Evolutionary conservation across 1,140 invertebrate species (phyloP), one percentile per base, ranked within the genome.

Genomic region (Hyles euphorbiae): DNA sequence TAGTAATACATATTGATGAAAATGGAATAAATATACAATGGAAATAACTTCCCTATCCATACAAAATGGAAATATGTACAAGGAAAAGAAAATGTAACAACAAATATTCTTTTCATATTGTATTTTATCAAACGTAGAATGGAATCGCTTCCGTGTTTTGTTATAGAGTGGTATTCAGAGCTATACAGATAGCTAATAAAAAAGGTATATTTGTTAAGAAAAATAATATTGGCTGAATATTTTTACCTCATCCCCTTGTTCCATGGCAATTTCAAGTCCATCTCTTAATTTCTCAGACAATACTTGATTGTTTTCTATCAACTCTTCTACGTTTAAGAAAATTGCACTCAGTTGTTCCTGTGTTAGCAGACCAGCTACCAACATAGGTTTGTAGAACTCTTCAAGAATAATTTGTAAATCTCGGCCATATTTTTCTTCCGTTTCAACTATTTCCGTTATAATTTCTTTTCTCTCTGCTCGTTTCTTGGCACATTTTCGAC

Each of bases 401-500:
- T 98, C 96, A 48, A 96, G 87, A 59, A 98, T 95, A 49, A 98
- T 97, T 73, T 95, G 93, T 65, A 98, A 89, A 89, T 98, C 97
- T 66, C 96, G 90, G 2, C 96, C 96, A 79, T 98, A 99, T 79
- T 98, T 98, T 68, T 97, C 94, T 89, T 99, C 98, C 1, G 97
- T 98, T 83, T 99, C 97, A 3, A 98, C 95, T 62, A 99, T 98
- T 90, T 99, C 98, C 1, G 94, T 95, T 52, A 99, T 96, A 12
- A 98, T 98, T 89, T 98, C 97, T 76, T 97, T 97, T 44, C 97
- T 91, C 79, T 99, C 97, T 0, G 94, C 92, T 58, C 97, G 91
- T 76, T 95, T 95, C 74, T 97, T 96, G 48, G 93, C 91, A 82
- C 97, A 98, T 77, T 96, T 96, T 60, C 94, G 91, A 88, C 97